Conservation (phyloP, 2,888 invertebrate species). For the Caradrina clavipalpis region DNA sequence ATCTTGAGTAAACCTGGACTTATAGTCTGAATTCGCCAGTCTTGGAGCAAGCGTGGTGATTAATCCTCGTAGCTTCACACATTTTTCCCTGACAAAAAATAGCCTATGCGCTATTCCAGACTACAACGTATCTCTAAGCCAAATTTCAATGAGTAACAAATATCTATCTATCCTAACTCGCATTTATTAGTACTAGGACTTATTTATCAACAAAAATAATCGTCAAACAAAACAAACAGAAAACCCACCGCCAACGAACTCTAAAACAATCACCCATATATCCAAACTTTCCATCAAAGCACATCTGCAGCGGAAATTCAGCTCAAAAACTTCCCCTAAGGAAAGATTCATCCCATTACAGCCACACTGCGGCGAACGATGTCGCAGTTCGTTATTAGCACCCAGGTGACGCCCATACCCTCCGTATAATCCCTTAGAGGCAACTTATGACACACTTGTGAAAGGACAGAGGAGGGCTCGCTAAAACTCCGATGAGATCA, state of each 20-base stretch:
- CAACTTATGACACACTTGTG: slow-evolving; percentile 49
- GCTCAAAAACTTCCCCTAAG: slow-evolving; percentile 39
- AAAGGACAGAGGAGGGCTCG: slow-evolving; percentile 21
- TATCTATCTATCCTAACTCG: too few relatives aligned
- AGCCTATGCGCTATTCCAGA: too few relatives aligned
- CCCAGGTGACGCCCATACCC: slow-evolving; percentile 49
- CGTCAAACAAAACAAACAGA: background rate
- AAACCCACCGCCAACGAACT: background rate
- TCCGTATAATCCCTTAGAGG: slow-evolving; percentile 43
- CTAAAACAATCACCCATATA: slow-evolving; percentile 31
- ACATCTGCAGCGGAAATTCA: slow-evolving; percentile 29
- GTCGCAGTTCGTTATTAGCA: slow-evolving; percentile 53
- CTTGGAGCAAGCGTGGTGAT: too few relatives aligned
- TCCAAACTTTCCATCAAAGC: slow-evolving; percentile 37
- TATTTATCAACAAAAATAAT: background rate
- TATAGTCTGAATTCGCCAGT: too few relatives aligned
- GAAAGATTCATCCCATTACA: slow-evolving; percentile 46
- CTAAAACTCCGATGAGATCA: slow-evolving; percentile 39
- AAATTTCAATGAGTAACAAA: too few relatives aligned
- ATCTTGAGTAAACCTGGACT: too few relatives aligned
- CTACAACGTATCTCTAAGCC: too few relatives aligned
- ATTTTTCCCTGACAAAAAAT: too few relatives aligned
- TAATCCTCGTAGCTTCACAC: too few relatives aligned
- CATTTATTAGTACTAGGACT: too few relatives aligned
- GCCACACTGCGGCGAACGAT: slow-evolving; percentile 48